phyloP scores from a whole-genome alignment of 1,140 invertebrate genomes.

The Scaptomyza montana region DNA sequence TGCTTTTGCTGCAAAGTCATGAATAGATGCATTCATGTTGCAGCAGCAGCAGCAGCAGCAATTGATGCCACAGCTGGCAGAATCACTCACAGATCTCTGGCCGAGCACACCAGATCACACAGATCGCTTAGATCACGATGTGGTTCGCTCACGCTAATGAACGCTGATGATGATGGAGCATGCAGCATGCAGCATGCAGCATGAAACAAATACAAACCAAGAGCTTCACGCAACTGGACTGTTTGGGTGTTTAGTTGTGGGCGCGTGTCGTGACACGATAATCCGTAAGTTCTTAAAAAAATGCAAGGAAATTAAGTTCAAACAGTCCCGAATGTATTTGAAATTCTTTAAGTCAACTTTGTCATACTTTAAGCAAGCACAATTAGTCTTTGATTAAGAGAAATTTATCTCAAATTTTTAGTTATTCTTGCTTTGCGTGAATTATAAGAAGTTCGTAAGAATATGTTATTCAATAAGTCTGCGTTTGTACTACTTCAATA shows the following conservation, averaged over 20 bases:
- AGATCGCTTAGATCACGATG: conserved; percentile 71
- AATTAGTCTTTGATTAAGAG: no score
- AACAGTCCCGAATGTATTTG: background rate
- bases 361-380: no score
- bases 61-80: conserved; percentile 38
- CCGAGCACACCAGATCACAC: conserved; percentile 24
- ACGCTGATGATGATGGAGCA: conserved; percentile 74
- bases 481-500: background rate
- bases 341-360: no score
- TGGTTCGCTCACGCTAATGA: conserved; percentile 77
- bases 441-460: no score
- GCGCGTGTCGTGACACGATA: conserved; percentile 4
- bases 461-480: no score
- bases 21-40: conserved; percentile 57
- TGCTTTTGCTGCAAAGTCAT: conserved; percentile 28
- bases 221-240: conserved; percentile 16
- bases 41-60: conserved; percentile 40
- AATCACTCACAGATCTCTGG: conserved; percentile 16
- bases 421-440: no score
- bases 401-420: no score
- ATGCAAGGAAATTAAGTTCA: background rate
- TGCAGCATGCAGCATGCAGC: conserved; percentile 19
- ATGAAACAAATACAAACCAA: background rate
- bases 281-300: background rate
- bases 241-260: background rate